Base-by-base conservation (phyloP, 2,113 vertebrate genomes). In the Panthera leo region DNA sequence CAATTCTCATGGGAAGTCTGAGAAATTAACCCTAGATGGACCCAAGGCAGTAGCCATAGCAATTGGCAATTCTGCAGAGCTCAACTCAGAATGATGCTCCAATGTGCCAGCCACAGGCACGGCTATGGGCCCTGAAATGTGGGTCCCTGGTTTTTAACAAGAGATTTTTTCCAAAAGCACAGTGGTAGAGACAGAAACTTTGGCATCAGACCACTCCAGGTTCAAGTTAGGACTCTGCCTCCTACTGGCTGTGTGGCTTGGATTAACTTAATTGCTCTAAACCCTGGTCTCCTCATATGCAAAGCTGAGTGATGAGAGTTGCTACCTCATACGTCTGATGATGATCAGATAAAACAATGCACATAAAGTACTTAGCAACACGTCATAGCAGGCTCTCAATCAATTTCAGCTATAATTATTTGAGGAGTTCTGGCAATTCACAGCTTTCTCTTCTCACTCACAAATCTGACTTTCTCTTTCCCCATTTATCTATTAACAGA, bases 401-500 rank as follows among this genome's bases (percentile, higher is more conserved):
- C 39, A 51, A 84, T 31, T 89, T 80, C 36, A 92, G 31, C 83
- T 45, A 0, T 86, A 27, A 51, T 61, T 55, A 84, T 80, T 89
- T 78, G 68, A 75, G 53, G 21, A 45, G 16, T 82, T 82, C 70
- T n/a, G 16, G 67, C 75, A 94, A 68, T 53, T 95, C 71, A 80
- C 63, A 97, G 65, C 25, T 79, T 90, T 93, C 67, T 53, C 27
- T 70, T 80, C 34, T 85, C 39, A 31, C 18, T 85, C 75, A 75
- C 42, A 73, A 84, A 89, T 27, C 61, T 1, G 11, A 65, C 34
- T 76, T 51, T 95, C 87, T 70, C 82, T 94, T 88, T 94, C 39
- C 34, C 25, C 67, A 19, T 48, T 91, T 36, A 89, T 71, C 73
- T 89, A 75, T 65, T 97, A 89, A 65, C 61, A 96, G n/a, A 94